Evolutionary conservation across 2,888 invertebrate genomes (phyloP), one percentile per base, ranked within the genome.

Genomic region (Metacarcinus magister): DNA sequence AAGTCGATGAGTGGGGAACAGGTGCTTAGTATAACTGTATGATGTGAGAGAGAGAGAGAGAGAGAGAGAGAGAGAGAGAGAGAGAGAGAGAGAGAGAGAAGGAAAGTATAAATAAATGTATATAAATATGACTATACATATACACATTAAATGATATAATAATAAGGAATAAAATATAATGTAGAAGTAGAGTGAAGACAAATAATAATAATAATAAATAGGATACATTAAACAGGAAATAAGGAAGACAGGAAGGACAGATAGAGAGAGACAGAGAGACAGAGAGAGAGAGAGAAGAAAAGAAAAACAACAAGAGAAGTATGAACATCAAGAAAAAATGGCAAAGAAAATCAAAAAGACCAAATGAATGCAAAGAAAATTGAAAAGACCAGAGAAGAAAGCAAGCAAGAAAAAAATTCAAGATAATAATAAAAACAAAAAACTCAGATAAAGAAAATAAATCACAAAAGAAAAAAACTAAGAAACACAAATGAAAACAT

Each of bases 31-130:
- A n/a, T n/a, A n/a, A n/a, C n/a, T n/a, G n/a, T 10, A 46, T 7
- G 46, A 46, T 10, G 10, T 10, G 46, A 54, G 2, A 54, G 54
- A 54, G 2, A 54, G 54, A 54, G 54, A 54, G 54, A 54, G 54
- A 54, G 8, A 54, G 8, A 7, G 3, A 54, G 8, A 54, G 54
- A 48, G 48, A n/a, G 82, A 82, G 82, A 82, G 82, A 82, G 82
- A 82, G 82, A 82, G 82, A 82, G 82, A 82, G 82, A 82, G 82
- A 82, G 82, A 82, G 82, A 82, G 82, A 82, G 82, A 82, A 19
- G 16, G 82, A 82, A 19, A 82, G 5, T 8, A 28, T 82, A 5
- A n/a, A 28, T 82, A 5, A 5, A 28, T 4, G 19, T 82, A 28
- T 67, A 19, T 67, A 19, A 16, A 19, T 67, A 19, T 67, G 67